Base-by-base conservation (phyloP, 2,113 vertebrate genomes). In the Setophaga petechia region DNA sequence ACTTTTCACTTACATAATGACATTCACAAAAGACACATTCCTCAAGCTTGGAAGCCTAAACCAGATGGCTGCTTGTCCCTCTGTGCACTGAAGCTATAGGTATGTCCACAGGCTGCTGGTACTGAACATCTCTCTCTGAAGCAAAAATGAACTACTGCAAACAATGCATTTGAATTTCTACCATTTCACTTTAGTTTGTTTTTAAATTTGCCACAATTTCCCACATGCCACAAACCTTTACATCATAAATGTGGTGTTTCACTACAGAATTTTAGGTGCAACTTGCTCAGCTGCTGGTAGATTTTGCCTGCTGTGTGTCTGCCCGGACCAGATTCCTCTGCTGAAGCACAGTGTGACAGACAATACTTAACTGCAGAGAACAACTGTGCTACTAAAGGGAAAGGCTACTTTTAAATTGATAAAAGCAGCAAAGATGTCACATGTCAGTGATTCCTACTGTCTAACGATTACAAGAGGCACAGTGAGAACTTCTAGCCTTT, bases 351-450 rank as follows among this genome's bases (percentile, higher is more conserved):
- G 52, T 23, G 46, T 19, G 62, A 83, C 73, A 95, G 80, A 89
- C 49, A 27, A 47, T 8, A 54, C 59, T 94, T 79, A 76, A 88
- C 63, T 63, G 55, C 24, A 52, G 66, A 82, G 67, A 67, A 83
- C 39, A 89, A 66, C 0, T 58, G 47, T 20, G 11, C 57, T 30
- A 78, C 37, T 69, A 77, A 83, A 85, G 72, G 23, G 16, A 94
- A 97, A 92, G 30, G 23, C 28, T 84, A 67, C 76, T 79, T 94
- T n/a, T 47, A 77, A 66, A 82, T 18, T 75, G 92, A 87, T 69
- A 46, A 84, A 92, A 94, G 71, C 75, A 93, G 89, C 69, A 87
- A 52, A 63, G 72, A 84, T 83, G 82, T 80, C 49, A 6, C 57
- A 47, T 51, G 62, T 69, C 81, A 61, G 61, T 49, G 58, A 77